Conservation (phyloP, 2,888 invertebrate genomes). For the Aporophyla lueneburgensis region DNA sequence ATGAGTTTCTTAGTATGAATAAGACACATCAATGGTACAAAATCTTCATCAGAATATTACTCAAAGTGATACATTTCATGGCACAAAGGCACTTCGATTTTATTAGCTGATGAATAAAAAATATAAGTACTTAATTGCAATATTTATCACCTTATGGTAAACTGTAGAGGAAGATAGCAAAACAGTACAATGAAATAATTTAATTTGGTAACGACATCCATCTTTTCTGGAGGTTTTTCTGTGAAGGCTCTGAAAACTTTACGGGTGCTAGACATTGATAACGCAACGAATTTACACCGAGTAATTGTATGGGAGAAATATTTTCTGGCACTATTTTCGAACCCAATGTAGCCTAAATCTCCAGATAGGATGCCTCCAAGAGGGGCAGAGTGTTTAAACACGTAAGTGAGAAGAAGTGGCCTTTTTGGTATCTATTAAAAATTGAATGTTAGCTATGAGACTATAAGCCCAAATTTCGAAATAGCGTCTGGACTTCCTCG, state of each 20-base stretch:
- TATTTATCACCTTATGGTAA: constrained; percentile 36
- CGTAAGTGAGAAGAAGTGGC: background rate
- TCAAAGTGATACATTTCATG: constrained; percentile 40
- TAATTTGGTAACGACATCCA: too few species aligned
- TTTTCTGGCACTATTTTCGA: background rate
- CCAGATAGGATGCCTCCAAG: background rate
- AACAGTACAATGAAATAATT: background rate
- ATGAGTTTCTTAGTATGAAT: background rate
- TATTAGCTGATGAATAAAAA: constrained; percentile 20
- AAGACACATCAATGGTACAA: constrained; percentile 48
- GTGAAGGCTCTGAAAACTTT: background rate
- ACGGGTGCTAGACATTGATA: background rate
- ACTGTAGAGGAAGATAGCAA: background rate
- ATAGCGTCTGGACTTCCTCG: too few species aligned
- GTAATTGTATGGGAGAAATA: too few species aligned
- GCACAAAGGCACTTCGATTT: constrained; percentile 38
- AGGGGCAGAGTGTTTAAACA: background rate
- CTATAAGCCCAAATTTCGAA: too few species aligned
- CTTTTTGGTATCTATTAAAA: too few species aligned
- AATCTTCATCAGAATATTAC: constrained; percentile 18
- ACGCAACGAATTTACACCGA: background rate
- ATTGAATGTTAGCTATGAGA: background rate
- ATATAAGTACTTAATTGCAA: constrained; percentile 28
- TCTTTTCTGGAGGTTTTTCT: background rate
- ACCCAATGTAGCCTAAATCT: background rate